Evolutionary conservation across 1,140 invertebrate genomes (phyloP), one percentile per base, ranked within the genome.

Genomic region (Lepidurus apus): DNA sequence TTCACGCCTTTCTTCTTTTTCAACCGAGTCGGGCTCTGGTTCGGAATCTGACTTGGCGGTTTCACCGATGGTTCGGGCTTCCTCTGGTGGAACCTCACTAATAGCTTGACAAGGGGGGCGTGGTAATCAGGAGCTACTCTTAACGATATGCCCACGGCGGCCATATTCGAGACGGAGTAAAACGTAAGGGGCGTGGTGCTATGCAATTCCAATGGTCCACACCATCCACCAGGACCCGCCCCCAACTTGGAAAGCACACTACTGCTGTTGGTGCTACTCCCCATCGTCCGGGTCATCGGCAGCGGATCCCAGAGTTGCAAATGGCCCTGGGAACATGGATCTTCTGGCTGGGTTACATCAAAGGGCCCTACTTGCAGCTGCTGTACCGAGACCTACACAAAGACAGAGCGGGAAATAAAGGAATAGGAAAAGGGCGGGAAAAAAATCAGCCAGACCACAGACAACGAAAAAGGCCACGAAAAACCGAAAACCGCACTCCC

Each of bases 271-370:
- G n/a, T 4, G 21, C 17, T 13, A n/a, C 21, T 21, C 53, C 53
- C 53, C 13, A 17, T 17, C 53, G 53, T 65, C 53, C 53, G 8
- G 53, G 53, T 65, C 53, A 65, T 17, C 53, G 53, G 21, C 53
- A 65, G 21, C 53, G 53, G 53, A 65, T 65, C 53, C 53, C 53
- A 65, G 13, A 65, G 53, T 65, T 65, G 53, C 9, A 65, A 21
- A 65, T 65, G 53, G 53, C 53, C 53, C 53, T 65, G 53, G 13
- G 53, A 65, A 65, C 53, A 65, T 65, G 53, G 53, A 17, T 65
- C 53, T 65, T 65, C 53, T 21, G 53, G 53, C 53, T 65, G 53
- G 53, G 53, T 65, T 21, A 65, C 53, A 65, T 65, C 53, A 65
- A 65, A 65, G 6, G 53, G 21, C 53, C 53, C 53, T 65, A 65